Evolutionary conservation across 2,797 vertebrate genomes (phyloP), one percentile per base, ranked within the genome.

Genomic region (Gymnothorax reevesii): DNA sequence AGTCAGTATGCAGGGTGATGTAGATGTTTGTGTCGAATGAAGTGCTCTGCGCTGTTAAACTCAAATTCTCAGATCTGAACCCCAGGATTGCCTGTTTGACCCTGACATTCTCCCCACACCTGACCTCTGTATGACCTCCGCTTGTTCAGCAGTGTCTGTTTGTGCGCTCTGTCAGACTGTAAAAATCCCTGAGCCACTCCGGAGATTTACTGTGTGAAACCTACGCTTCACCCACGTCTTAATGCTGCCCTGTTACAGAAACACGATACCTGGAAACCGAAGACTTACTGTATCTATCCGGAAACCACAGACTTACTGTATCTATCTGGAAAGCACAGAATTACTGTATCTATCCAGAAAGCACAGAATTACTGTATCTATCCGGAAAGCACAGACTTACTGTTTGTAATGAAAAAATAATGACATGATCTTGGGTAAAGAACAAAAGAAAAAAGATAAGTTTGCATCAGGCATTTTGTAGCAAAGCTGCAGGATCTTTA

Each of bases 131-230:
- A 57, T 49, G 60, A 83, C 27, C 69, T 82, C 87, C 87, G 84
- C 86, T 86, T 91, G 88, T 83, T 87, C 42, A 59, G 83, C 85
- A 84, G 69, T 15, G 25, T 12, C 73, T 60, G 82, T 84, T 87
- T 86, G 57, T 75, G 84, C 85, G n/a, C 62, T 86, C n/a, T 80
- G 87, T 87, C 84, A 85, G 75, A 79, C 84, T 85, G 75, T 86
- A 83, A 71, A 27, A 84, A 52, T 42, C 33, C 73, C 15, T 82
- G 57, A 85, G 69, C 60, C 22, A 49, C 77, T 25, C 49, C 73
- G 20, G 80, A 84, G 87, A 87, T 90, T 87, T 88, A 79, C 83
- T 42, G 33, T 64, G 66, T 85, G 91, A 89, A 91, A 88, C 89
- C 88, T 75, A 52, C 20, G 33, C 85, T 88, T 90, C 90, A 91